Conservation (phyloP, 2,888 invertebrate genomes). For the Lithophane semibrunnea region DNA sequence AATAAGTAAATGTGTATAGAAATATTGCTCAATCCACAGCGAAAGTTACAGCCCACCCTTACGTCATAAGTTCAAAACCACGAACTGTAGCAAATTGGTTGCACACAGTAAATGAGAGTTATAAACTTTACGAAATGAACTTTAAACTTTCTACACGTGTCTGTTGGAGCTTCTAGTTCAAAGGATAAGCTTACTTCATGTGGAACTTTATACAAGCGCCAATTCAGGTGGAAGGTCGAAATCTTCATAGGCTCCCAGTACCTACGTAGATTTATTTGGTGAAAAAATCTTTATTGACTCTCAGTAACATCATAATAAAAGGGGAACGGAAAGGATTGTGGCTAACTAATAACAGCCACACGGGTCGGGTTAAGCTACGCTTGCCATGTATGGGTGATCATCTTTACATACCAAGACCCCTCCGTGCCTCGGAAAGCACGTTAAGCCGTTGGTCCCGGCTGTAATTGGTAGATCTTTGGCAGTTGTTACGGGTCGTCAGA, state of each 20-base stretch:
- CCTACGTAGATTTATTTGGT: too few species aligned
- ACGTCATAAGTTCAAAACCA: slow-evolving; percentile 7
- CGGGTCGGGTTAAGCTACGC: too few species aligned
- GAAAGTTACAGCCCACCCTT: not conserved
- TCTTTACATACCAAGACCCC: too few species aligned
- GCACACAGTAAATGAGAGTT: slow-evolving; percentile 21
- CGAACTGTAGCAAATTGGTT: slow-evolving; percentile 18
- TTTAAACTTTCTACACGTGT: slow-evolving; percentile 6
- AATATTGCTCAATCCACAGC: not conserved
- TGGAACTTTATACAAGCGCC: not conserved
- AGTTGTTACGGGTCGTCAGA: too few species aligned
- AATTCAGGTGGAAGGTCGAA: not conserved
- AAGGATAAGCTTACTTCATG: not conserved
- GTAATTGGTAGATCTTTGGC: too few species aligned
- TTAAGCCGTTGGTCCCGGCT: too few species aligned
- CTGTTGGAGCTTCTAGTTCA: slow-evolving; percentile 22
- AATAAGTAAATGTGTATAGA: not conserved
- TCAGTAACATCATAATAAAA: too few species aligned
- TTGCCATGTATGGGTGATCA: too few species aligned
- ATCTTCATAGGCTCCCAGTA: not conserved
- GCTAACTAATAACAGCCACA: too few species aligned
- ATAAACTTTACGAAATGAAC: slow-evolving; percentile 8
- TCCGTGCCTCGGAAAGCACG: too few species aligned
- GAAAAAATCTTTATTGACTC: too few species aligned
- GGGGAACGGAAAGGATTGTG: too few species aligned